Conservation (phyloP, 2,888 invertebrate genomes). For the Dryocosmus kuriphilus region DNA sequence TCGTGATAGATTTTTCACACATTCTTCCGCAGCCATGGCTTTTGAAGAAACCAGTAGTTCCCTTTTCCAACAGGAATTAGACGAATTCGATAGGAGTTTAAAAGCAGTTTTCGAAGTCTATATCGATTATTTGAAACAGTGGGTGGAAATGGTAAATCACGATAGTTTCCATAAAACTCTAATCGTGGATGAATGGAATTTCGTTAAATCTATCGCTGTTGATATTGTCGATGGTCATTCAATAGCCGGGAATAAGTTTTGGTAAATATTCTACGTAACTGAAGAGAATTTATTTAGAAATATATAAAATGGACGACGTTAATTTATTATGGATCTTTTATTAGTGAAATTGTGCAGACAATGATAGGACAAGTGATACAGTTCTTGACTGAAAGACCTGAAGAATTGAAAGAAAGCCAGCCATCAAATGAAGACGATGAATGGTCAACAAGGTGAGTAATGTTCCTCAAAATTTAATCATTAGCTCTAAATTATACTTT, state of each 20-base stretch:
- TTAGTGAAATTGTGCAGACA: conserved; percentile 79
- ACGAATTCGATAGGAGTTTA: conserved; percentile 88
- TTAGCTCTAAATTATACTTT: too few relatives aligned
- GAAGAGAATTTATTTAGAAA: not conserved
- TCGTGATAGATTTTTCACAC: conserved; percentile 86
- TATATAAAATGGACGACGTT: not conserved
- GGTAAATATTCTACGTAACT: conserved; percentile 78
- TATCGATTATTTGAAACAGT: conserved; percentile 90
- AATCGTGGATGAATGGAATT: conserved; percentile 93
- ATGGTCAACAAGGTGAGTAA: conserved; percentile 60
- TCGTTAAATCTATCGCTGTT: conserved; percentile 88
- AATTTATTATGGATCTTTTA: conserved; percentile 52
- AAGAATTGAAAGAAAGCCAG: conserved; percentile 67
- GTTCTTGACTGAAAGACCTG: conserved; percentile 77
- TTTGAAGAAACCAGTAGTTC: conserved; percentile 77
- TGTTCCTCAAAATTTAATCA: not conserved
- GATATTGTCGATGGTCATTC: conserved; percentile 87
- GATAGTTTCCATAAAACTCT: conserved; percentile 85
- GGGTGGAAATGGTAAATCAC: conserved; percentile 85
- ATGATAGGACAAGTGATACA: conserved; percentile 79
- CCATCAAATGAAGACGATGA: conserved; percentile 60
- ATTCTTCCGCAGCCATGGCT: conserved; percentile 81
- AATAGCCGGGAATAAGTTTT: conserved; percentile 88
- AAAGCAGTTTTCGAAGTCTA: conserved; percentile 89
- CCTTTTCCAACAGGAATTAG: conserved; percentile 81